Evolutionary conservation across 2,888 invertebrate species (phyloP).

Genomic region (Eurois occulta): DNA sequence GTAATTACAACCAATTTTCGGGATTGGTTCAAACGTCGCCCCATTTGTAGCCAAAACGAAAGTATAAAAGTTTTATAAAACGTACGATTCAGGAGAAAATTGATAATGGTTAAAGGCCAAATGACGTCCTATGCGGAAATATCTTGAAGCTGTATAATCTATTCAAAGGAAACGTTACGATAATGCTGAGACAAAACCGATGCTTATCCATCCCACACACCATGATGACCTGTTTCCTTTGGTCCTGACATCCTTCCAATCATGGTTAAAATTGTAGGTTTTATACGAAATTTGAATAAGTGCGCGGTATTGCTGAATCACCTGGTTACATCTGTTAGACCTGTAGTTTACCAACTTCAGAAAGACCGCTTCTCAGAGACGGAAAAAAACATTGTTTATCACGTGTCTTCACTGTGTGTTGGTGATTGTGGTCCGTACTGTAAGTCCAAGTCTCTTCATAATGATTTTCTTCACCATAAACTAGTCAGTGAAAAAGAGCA

Average conservation of each 20-base stretch:
- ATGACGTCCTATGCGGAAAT: slow-evolving; percentile 30
- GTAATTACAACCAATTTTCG: not conserved
- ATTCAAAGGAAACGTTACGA: slow-evolving; percentile 28
- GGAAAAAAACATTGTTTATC: not conserved
- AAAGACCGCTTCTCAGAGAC: not conserved
- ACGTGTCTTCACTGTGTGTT: not conserved
- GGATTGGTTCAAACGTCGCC: not conserved
- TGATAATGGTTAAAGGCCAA: slow-evolving; percentile 4
- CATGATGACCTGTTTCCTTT: slow-evolving; percentile 42
- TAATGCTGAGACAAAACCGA: slow-evolving; percentile 39
- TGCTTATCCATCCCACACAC: slow-evolving; percentile 51
- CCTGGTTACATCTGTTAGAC: not conserved
- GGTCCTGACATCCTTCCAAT: slow-evolving; percentile 26
- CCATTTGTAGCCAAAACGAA: not conserved
- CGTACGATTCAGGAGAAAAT: not conserved
- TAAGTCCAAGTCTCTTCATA: not conserved
- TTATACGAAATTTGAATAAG: not conserved
- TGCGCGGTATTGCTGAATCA: not conserved
- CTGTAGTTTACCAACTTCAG: not conserved
- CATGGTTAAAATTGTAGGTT: slow-evolving; percentile 2
- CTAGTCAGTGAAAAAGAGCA: not conserved
- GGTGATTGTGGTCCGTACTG: not conserved
- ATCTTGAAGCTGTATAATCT: slow-evolving; percentile 14
- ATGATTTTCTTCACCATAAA: not conserved
- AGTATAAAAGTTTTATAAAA: not conserved